Conservation (phyloP, 2,113 vertebrate genomes). For the Varanus komodoensis region DNA sequence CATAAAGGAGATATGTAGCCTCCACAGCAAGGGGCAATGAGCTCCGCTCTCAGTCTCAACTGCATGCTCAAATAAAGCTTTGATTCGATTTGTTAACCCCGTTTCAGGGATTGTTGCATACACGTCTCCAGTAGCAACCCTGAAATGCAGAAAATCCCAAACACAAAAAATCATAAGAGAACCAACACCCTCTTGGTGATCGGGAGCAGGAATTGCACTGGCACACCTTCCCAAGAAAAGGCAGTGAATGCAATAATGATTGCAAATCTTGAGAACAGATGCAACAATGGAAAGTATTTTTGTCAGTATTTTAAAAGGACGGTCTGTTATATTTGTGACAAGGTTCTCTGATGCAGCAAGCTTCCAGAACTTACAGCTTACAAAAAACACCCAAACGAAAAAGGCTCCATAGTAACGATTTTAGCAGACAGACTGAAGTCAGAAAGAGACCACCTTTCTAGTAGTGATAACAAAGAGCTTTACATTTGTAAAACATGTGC, state of each 20-base stretch:
- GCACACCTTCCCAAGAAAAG: background rate
- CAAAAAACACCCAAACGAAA: background rate
- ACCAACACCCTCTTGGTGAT: background rate
- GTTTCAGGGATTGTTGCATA: constrained; percentile 87
- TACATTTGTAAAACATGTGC: background rate
- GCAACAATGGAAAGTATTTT: background rate
- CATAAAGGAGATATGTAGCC: constrained; percentile 92
- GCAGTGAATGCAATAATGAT: rapidly evolving
- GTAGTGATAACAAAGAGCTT: background rate
- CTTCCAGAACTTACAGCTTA: background rate
- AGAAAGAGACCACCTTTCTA: background rate
- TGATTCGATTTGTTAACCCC: constrained; percentile 90
- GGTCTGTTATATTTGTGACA: background rate
- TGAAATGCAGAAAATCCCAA: constrained; percentile 59
- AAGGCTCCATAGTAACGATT: background rate
- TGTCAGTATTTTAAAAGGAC: background rate
- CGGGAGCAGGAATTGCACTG: background rate
- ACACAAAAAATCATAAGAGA: background rate
- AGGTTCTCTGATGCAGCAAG: background rate
- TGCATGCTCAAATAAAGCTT: constrained; percentile 88
- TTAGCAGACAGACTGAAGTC: background rate
- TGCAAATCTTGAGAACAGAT: background rate
- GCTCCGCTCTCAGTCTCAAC: constrained; percentile 81
- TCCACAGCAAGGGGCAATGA: constrained; percentile 92
- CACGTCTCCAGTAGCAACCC: constrained; percentile 79